Evolutionary conservation across 2,113 vertebrate genomes (phyloP).

Genomic region (Phainopepla nitens): DNA sequence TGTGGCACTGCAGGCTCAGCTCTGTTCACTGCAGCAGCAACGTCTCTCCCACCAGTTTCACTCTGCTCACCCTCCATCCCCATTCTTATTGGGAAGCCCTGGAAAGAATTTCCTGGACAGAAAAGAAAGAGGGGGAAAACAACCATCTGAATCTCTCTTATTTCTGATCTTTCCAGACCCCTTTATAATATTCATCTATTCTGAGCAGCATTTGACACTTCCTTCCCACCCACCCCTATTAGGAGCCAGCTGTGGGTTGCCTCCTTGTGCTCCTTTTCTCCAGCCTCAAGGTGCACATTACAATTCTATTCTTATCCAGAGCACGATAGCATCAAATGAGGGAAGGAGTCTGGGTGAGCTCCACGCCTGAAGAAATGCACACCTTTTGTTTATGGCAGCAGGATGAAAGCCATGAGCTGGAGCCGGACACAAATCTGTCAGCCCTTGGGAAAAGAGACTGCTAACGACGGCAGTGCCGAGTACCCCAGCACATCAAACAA

Average conservation of each 20-base stretch:
- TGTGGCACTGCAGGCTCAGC: neutral
- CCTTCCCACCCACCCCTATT: neutral
- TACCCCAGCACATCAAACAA: slow-evolving; percentile 29
- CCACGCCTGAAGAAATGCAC: slow-evolving; percentile 8
- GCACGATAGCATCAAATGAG: neutral
- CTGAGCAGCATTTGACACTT: slow-evolving; percentile 19
- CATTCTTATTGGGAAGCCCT: neutral
- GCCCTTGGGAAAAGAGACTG: slow-evolving; percentile 19
- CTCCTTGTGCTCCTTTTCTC: neutral
- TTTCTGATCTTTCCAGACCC: slow-evolving; percentile 2
- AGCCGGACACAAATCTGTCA: neutral
- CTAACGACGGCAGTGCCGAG: neutral
- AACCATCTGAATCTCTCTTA: neutral
- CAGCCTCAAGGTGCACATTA: slow-evolving; percentile 40
- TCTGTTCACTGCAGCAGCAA: neutral
- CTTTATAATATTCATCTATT: slow-evolving; percentile 34
- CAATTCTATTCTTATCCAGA: neutral
- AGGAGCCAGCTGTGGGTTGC: neutral
- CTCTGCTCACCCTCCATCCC: neutral
- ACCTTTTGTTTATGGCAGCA: slow-evolving; percentile 40
- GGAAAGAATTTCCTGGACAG: neutral
- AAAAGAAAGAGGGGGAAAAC: too few species aligned
- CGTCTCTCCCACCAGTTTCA: neutral
- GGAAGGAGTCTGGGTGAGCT: neutral
- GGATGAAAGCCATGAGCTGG: neutral